phyloP scores from a whole-genome alignment of 2,888 invertebrate species.

The Isotomurus palustris region DNA sequence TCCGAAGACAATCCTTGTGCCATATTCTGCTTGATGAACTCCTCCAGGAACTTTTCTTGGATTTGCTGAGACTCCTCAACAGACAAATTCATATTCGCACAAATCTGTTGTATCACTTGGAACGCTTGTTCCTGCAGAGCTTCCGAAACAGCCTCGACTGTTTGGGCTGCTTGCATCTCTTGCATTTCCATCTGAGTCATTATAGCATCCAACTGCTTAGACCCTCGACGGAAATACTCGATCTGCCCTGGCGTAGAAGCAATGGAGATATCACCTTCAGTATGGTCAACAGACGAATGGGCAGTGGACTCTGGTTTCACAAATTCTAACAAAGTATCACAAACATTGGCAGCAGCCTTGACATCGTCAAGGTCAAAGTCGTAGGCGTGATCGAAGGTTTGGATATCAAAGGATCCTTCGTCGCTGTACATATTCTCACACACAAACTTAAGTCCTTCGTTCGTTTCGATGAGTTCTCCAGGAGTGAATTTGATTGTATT shows the following conservation, averaged over 20 bases:
- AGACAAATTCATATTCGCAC: too few species aligned
- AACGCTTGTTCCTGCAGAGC: too few species aligned
- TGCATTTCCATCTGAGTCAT: too few species aligned
- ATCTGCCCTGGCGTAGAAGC: too few species aligned
- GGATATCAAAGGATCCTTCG: constrained; percentile 28
- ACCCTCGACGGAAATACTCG: too few species aligned
- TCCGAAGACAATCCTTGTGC: too few species aligned
- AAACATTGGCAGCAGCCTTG: constrained; percentile 8
- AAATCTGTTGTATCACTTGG: too few species aligned
- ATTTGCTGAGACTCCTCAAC: too few species aligned
- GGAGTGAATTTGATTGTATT: constrained; percentile 26
- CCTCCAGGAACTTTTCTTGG: background rate
- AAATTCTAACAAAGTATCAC: constrained; percentile 10
- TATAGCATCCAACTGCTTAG: too few species aligned
- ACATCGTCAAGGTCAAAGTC: constrained; percentile 21
- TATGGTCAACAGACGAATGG: background rate
- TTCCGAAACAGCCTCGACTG: too few species aligned
- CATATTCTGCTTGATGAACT: background rate
- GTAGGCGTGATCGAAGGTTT: constrained; percentile 25
- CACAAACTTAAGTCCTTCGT: constrained; percentile 30
- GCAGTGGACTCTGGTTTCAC: background rate
- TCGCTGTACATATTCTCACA: constrained; percentile 20
- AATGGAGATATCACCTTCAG: background rate
- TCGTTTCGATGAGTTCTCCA: constrained; percentile 35
- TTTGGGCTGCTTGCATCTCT: too few species aligned